Percentiles rank a stretch among this genome's conserved stretches.
phyloP scores from a whole-genome alignment of 2,888 invertebrate species.

The Amiota communis region DNA sequence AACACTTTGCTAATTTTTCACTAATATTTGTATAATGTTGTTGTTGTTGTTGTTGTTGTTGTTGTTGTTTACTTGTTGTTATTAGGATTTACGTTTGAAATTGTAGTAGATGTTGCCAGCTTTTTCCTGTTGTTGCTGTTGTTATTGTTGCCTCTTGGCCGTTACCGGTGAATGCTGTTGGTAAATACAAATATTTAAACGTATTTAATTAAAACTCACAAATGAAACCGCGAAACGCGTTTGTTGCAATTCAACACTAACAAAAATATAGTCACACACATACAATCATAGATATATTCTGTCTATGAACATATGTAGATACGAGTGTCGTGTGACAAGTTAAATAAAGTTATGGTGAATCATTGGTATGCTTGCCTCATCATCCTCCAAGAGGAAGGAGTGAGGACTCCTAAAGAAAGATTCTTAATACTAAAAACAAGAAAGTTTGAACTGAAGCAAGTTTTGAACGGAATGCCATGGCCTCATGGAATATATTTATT shows the following conservation, averaged over 20 bases:
- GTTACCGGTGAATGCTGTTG: constrained; percentile 38
- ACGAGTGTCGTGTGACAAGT: no score
- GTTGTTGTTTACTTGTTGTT: constrained; percentile 34
- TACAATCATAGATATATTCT: constrained; percentile 18
- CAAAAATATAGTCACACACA: constrained; percentile 40
- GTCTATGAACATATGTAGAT: no score
- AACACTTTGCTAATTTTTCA: constrained; percentile 65
- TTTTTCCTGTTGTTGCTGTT: constrained; percentile 11
- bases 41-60: constrained; percentile 49
- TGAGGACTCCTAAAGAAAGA: no score
- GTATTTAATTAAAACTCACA: constrained; percentile 67
- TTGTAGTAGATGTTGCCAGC: constrained; percentile 46
- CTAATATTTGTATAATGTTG: constrained; percentile 62
- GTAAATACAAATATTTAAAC: constrained; percentile 66
- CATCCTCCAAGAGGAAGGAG: no score
- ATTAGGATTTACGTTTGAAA: constrained; percentile 36
- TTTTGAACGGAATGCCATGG: no score
- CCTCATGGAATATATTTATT: no score
- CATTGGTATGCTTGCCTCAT: no score
- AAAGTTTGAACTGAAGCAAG: no score
- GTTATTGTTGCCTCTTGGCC: constrained; percentile 34
- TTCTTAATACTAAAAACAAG: no score
- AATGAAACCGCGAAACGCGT: constrained; percentile 62
- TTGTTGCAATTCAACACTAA: constrained; percentile 42
- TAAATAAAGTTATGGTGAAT: no score